Conservation (phyloP, 1,140 invertebrate genomes). For the Yoshiicerus persimilis region DNA sequence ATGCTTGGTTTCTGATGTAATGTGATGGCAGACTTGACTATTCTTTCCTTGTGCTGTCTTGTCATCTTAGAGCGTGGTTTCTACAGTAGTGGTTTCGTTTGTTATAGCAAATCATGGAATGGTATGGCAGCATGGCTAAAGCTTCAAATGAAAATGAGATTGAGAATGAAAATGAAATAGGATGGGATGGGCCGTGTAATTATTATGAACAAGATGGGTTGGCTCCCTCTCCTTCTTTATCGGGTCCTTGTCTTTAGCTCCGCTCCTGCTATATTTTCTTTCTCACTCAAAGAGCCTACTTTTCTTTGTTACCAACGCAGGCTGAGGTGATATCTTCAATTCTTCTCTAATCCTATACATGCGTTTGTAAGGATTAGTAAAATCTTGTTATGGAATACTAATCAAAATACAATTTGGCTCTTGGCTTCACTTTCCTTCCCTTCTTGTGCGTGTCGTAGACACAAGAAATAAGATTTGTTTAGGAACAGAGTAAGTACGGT, state of each 20-base stretch:
- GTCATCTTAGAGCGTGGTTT: not conserved
- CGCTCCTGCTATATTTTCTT: not conserved
- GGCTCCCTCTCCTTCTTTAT: constrained; percentile 34
- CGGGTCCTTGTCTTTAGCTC: constrained; percentile 30
- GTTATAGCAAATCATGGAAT: not conserved
- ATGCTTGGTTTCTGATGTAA: not conserved
- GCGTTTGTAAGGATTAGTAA: not conserved
- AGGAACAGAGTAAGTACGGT: no score
- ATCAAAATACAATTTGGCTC: not conserved
- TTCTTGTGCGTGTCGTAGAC: no score
- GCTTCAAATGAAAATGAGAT: constrained; percentile 32
- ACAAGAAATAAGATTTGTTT: no score
- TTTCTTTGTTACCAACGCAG: not conserved
- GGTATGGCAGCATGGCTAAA: not conserved
- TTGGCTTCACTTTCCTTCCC: not conserved
- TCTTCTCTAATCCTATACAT: not conserved
- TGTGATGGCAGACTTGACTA: not conserved
- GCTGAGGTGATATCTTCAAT: not conserved
- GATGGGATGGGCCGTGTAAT: constrained; percentile 46
- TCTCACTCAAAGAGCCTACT: no score
- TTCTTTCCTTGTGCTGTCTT: not conserved
- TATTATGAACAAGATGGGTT: constrained; percentile 44
- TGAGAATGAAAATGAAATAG: constrained; percentile 38
- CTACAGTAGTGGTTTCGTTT: not conserved
- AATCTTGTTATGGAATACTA: not conserved